Base-by-base conservation (phyloP, 1,140 invertebrate species). In the Pseudachorutes palmiensis region DNA sequence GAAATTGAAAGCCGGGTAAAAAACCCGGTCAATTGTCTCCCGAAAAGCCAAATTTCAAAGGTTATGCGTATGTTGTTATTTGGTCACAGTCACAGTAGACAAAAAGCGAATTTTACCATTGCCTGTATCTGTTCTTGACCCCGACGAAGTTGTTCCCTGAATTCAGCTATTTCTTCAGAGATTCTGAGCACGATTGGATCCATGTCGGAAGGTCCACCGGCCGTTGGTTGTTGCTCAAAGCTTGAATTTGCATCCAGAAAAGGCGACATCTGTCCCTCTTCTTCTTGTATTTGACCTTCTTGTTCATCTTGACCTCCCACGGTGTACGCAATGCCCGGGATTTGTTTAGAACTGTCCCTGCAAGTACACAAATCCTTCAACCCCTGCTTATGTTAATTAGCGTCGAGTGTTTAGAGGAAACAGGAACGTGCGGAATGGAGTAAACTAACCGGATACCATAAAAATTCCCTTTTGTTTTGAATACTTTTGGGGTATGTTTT, bases 101-200 rank as follows among this genome's bases (percentile, higher is more conserved):
- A 29, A 22, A 31, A 5, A 12, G 19, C 5, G 12, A 24, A 55
- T 19, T 64, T 71, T 59, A 71, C 70, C 12, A 68, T 33, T 31
- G 64, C 66, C 32, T 68, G 64, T 30, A 73, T 71, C 14, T 69
- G 62, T 67, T 73, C 72, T 62, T 73, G 71, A 64, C 71, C 70
- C 60, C 68, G 67, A 26, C 70, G 70, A 26, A 73, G 65, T 48
- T 73, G 72, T 19, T 69, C 36, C 24, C 69, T 60, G 36, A 73
- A 73, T 58, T 73, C 72, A 24, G 72, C 69, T 19, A 73, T 41
- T 58, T 73, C 72, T 57, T 73, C 67, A 29, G 70, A 61, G 9
- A 73, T 73, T 3, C 67, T 57, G 0, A 66, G 66, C n/a, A 73
- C 72, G 5, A 70, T 62, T 24, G 51, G 51, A 22, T 55, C 51